Evolutionary conservation across 2,888 invertebrate genomes (phyloP).

Genomic region (Trichopoda pennipes): DNA sequence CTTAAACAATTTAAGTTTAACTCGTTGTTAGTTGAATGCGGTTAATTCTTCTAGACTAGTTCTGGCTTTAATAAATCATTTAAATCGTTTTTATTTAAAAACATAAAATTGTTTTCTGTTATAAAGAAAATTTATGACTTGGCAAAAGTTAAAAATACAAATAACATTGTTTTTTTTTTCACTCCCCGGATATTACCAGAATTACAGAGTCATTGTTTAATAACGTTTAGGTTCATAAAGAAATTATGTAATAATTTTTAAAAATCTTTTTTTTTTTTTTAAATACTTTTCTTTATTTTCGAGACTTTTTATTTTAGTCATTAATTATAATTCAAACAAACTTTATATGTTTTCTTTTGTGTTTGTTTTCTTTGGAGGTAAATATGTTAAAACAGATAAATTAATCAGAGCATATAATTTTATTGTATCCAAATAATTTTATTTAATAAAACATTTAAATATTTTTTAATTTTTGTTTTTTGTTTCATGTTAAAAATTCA

Average conservation of each 20-base stretch:
- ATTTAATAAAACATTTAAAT: neutral
- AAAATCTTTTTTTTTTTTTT: neutral
- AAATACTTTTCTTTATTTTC: neutral
- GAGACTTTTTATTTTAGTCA: too few relatives aligned
- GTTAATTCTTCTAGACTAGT: neutral
- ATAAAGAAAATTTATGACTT: neutral
- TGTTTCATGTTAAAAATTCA: too few relatives aligned
- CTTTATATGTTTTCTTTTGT: constrained; percentile 9
- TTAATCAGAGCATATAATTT: constrained; percentile 65
- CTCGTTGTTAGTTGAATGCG: neutral
- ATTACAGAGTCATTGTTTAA: neutral
- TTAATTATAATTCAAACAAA: neutral
- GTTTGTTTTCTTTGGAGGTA: too few relatives aligned
- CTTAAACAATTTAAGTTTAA: neutral
- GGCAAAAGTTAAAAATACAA: neutral
- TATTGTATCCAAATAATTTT: constrained; percentile 39
- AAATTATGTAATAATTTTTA: neutral
- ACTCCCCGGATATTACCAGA: neutral
- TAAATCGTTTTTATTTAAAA: neutral
- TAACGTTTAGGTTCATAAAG: neutral
- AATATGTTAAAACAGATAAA: constrained; percentile 24
- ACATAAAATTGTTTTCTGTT: neutral
- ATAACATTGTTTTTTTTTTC: neutral
- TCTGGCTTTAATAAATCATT: neutral
- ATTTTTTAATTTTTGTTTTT: too few relatives aligned